Evolutionary conservation across 1,140 invertebrate species (phyloP).

Genomic region (Zaprionus taronus): DNA sequence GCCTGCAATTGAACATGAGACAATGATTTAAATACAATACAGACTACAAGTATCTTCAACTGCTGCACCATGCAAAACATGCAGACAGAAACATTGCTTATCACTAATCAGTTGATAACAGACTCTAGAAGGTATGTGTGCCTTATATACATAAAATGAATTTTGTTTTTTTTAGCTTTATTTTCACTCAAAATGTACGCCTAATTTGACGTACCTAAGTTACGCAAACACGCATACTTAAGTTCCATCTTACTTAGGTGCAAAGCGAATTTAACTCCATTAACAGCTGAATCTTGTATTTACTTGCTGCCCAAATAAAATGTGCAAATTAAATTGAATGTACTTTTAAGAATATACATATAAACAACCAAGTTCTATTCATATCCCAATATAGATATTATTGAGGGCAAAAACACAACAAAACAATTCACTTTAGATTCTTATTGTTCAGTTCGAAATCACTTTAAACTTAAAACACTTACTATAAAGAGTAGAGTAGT

Average conservation of each 20-base stretch:
- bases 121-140: background rate
- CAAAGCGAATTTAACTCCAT: background rate
- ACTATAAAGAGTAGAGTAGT: background rate
- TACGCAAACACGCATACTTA: background rate
- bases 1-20: constrained; percentile 30
- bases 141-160: background rate
- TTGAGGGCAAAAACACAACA: background rate
- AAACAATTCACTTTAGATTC: background rate
- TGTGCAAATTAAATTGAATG: background rate
- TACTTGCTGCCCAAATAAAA: background rate
- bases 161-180: background rate
- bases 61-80: background rate
- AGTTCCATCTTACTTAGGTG: background rate
- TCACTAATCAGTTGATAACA: background rate
- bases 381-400: background rate
- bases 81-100: background rate
- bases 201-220: background rate
- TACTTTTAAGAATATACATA: background rate
- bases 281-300: background rate
- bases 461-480: background rate
- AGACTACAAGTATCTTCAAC: background rate
- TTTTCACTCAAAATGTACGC: background rate
- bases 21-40: background rate
- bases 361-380: background rate
- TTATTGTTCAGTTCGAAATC: background rate